phyloP scores from a whole-genome alignment of 2,113 vertebrate genomes.

The Erythrocercus mccallii region DNA sequence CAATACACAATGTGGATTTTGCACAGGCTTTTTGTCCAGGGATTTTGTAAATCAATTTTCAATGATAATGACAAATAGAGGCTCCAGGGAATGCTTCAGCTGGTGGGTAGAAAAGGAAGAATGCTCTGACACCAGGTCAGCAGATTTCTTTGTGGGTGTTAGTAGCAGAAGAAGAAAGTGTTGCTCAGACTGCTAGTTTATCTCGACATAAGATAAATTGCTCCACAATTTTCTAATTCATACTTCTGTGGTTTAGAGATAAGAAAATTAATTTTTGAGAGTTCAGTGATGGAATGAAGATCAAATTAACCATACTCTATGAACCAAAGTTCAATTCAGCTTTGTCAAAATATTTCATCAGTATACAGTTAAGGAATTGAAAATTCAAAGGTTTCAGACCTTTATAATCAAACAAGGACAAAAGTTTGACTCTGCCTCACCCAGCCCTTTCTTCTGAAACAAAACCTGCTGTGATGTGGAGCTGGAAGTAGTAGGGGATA shows the following conservation, averaged over 20 bases:
- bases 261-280: conserved; percentile 65
- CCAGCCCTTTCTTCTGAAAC: background rate
- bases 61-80: background rate
- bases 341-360: conserved; percentile 24
- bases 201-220: conserved; percentile 13
- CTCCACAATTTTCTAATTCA: conserved; percentile 21
- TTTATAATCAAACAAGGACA: background rate
- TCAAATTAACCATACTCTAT: conserved; percentile 12
- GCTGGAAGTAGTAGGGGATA: background rate
- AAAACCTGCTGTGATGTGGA: background rate
- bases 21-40: background rate
- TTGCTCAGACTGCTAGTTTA: background rate
- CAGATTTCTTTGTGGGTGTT: background rate
- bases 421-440: background rate
- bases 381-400: conserved; percentile 19
- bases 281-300: conserved; percentile 12
- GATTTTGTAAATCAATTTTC: background rate
- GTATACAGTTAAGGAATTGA: conserved; percentile 8
- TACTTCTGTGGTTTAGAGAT: conserved; percentile 58
- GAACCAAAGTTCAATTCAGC: background rate
- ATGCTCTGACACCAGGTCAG: background rate
- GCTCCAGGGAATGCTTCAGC: background rate
- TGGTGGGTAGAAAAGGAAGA: background rate
- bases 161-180: background rate
- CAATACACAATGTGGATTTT: background rate